phyloP scores from a whole-genome alignment of 2,888 invertebrate species.

The Chrysopilus asiliformis region DNA sequence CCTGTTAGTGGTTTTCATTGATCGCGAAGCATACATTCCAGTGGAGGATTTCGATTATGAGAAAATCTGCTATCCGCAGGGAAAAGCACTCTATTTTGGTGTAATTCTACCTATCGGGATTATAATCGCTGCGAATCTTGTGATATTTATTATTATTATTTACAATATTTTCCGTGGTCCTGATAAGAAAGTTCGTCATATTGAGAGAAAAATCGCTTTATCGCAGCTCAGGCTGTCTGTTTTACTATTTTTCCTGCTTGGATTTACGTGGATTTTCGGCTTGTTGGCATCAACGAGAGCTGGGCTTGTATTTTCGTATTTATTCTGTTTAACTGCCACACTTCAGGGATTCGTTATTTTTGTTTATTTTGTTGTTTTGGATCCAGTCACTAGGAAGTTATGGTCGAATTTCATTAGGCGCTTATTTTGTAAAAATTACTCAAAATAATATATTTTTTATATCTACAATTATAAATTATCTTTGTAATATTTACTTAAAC shows the following conservation, averaged over 20 bases:
- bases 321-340: slow-evolving; percentile 49
- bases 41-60: slow-evolving; percentile 19
- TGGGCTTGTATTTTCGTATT: slow-evolving; percentile 42
- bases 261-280: slow-evolving; percentile 49
- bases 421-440: slow-evolving; percentile 7
- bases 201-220: slow-evolving; percentile 20
- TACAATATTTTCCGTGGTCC: slow-evolving; percentile 39
- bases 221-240: slow-evolving; percentile 44
- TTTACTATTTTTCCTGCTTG: slow-evolving; percentile 46
- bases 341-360: slow-evolving; percentile 49
- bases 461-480: slow-evolving; percentile 1
- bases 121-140: slow-evolving; percentile 40
- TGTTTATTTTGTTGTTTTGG: slow-evolving; percentile 45
- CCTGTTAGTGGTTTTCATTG: slow-evolving; percentile 34
- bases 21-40: slow-evolving; percentile 38
- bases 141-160: slow-evolving; percentile 42
- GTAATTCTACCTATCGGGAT: slow-evolving; percentile 42
- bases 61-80: slow-evolving; percentile 43
- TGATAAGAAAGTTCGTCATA: slow-evolving; percentile 38
- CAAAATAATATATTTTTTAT: slow-evolving; percentile 5
- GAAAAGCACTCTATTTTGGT: slow-evolving; percentile 37
- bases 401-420: slow-evolving; percentile 29
- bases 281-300: slow-evolving; percentile 40
- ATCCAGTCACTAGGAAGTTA: slow-evolving; percentile 40
- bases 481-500: neutral